Base-by-base conservation (phyloP, 2,113 vertebrate species). In the Neodon shergylaensis region DNA sequence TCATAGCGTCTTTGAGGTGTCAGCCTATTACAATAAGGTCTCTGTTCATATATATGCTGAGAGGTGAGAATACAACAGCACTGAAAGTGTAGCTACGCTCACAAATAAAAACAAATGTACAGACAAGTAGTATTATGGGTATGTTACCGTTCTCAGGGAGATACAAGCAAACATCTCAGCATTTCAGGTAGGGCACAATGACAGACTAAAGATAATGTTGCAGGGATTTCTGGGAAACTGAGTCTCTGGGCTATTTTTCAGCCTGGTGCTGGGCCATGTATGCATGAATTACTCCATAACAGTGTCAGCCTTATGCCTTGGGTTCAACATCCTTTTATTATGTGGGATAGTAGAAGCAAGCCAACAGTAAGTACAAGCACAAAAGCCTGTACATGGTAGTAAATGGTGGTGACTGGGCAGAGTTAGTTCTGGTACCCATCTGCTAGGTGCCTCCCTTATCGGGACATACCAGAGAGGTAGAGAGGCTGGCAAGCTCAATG, bases 61-160 rank as follows among this genome's bases (percentile, higher is more conserved):
- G 6, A 92, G 72, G 31, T 92, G 16, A 91, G 74, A 84, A 70
- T 83, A 73, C n/a, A 4, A 77, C 26, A 94, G 63, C 81, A 17
- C 1, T 72, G 22, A 86, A 76, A 61, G 22, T 61, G 3, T 61
- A 42, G 72, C 70, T 58, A 63, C 87, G 36, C 5, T 31, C 9
- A 73, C 16, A 22, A 68, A 31, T 10, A 33, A 7, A 42, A 12
- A 77, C 42, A 66, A 44, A 49, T 54, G 31, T 2, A 17, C 17
- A 26, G 5, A 58, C 31, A 63, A 4, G 70, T 0, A 13, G 1
- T 68, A 52, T 9, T 33, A 17, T 3, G 19, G 44, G 21, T 52
- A 11, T 68, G 31, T 49, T 11, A 24, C 10, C 31, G 7, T 65
- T 1, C 42, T 66, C 14, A 3, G 10, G 8, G 42, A 36, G 9